These are phyloP conservation scores for Leptinotarsa juncta DNA, from an alignment of 2,888 invertebrate genomes.

Conservation along the genomic window DNA sequence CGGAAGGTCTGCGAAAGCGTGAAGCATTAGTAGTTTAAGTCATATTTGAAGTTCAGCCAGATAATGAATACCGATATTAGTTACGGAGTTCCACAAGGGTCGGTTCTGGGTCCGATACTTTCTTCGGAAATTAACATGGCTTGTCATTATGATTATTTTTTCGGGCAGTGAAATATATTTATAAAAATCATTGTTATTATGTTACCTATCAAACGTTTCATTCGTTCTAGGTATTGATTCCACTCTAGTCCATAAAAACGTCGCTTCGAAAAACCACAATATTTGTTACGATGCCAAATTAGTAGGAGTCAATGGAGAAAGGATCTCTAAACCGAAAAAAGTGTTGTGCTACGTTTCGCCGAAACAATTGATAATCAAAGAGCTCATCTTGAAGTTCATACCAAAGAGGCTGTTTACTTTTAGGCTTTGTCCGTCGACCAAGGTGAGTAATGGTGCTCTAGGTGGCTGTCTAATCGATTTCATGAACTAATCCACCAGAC, in stretches of 20 bases:
- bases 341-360: constrained; percentile 92
- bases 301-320: constrained; percentile 71
- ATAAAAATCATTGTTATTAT: neutral
- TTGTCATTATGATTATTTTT: too few relatives aligned
- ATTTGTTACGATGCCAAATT: constrained; percentile 89
- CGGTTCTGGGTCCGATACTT: too few relatives aligned
- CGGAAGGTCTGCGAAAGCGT: too few relatives aligned
- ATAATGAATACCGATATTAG: too few relatives aligned
- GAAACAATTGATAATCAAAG: constrained; percentile 92
- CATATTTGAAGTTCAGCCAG: too few relatives aligned
- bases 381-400: constrained; percentile 92
- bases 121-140: too few relatives aligned
- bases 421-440: constrained; percentile 93
- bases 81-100: too few relatives aligned
- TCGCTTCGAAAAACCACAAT: constrained; percentile 85
- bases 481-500: too few relatives aligned
- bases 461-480: too few relatives aligned
- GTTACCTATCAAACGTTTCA: neutral
- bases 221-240: constrained; percentile 76
- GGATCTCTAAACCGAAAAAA: constrained; percentile 81
- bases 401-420: constrained; percentile 92
- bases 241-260: constrained; percentile 87
- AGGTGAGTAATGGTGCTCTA: constrained; percentile 69
- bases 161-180: neutral
- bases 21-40: too few relatives aligned